Conservation (phyloP, 2,888 invertebrate species). For the Pachycephus smyrnensis region DNA sequence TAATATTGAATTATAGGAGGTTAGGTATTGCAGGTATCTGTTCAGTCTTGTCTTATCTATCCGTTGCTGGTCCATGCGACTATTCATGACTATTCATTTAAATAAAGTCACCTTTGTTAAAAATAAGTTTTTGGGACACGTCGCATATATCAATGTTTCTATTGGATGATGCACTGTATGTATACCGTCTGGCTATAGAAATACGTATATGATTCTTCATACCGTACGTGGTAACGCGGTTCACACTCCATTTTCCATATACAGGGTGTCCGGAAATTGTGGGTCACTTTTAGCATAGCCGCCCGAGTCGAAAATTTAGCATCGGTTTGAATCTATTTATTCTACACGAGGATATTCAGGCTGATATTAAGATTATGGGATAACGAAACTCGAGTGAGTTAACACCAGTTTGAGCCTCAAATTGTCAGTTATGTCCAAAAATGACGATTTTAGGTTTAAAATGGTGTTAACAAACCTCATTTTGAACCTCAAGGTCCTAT, state of each 20-base stretch:
- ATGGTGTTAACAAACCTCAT: no score
- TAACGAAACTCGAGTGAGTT: no score
- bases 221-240: background rate
- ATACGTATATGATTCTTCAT: slow-evolving; percentile 3
- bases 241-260: background rate
- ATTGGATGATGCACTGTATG: background rate
- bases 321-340: no score
- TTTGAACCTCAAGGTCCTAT: no score
- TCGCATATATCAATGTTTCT: slow-evolving; percentile 18
- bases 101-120: slow-evolving; percentile 32
- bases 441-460: no score
- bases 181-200: slow-evolving; percentile 6
- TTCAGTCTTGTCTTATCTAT: slow-evolving; percentile 24
- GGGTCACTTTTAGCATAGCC: no score
- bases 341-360: no score
- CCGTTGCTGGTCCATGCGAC: background rate
- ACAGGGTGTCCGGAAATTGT: no score
- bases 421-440: no score
- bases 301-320: no score
- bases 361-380: no score
- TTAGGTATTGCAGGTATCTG: background rate
- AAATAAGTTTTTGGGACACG: slow-evolving; percentile 30
- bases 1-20: background rate
- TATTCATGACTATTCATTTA: slow-evolving; percentile 27
- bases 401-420: no score